Percentiles rank a stretch among this genome's conserved stretches.
Evolutionary conservation across 2,113 vertebrate genomes (phyloP).

Genomic region (Lipophrys pholis): DNA sequence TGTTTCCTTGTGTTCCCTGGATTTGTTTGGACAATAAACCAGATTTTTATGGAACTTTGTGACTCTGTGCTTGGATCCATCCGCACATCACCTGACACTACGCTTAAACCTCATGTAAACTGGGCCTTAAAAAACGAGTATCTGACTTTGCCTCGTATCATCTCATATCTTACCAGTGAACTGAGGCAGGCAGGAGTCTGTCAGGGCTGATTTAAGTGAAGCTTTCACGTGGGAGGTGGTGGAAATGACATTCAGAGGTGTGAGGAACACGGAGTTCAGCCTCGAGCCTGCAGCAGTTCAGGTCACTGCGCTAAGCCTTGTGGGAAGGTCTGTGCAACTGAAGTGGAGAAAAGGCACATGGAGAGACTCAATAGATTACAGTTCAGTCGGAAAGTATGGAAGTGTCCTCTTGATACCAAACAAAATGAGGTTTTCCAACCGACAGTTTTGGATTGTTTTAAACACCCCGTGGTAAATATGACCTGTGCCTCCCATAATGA

Average conservation of each 20-base stretch:
- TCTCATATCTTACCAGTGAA: constrained; percentile 27
- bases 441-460: too few relatives aligned
- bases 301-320: constrained; percentile 55
- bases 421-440: too few relatives aligned
- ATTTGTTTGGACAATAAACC: too few relatives aligned
- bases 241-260: constrained; percentile 25
- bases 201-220: constrained; percentile 14
- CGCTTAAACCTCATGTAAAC: too few relatives aligned
- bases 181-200: constrained; percentile 27
- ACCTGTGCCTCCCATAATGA: too few relatives aligned
- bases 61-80: too few relatives aligned
- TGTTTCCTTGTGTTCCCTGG: not conserved
- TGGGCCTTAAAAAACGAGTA: too few relatives aligned
- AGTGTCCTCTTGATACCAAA: too few relatives aligned
- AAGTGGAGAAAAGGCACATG: not conserved
- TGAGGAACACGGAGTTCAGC: constrained; percentile 38
- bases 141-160: constrained; percentile 5
- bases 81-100: too few relatives aligned
- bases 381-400: not conserved
- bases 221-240: constrained; percentile 11
- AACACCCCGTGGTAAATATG: too few relatives aligned
- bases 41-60: too few relatives aligned
- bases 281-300: constrained; percentile 28
- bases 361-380: not conserved
- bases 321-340: constrained; percentile 56